Evolutionary conservation across 2,888 invertebrate genomes (phyloP), one percentile per base, ranked within the genome.

Genomic region (Netelia fuscicornis): DNA sequence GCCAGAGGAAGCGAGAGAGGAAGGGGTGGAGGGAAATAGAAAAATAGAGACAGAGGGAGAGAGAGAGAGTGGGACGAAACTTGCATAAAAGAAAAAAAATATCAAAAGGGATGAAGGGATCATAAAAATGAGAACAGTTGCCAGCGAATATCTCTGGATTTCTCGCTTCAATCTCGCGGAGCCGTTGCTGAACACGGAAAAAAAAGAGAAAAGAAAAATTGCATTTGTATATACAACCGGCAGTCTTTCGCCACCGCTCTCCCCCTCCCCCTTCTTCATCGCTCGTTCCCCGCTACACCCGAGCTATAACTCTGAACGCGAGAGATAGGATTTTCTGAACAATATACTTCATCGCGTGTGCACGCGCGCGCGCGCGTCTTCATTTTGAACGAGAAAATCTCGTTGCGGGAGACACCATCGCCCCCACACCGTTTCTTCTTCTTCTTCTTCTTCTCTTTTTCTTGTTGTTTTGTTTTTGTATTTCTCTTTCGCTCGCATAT

Each of bases 381-480:
- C 80, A 80, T 80, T 80, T 74, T 67, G 80, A 80, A 67, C 72
- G 65, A 58, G 80, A 44, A 80, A 80, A 74, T 65, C 74, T 80
- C 30, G 80, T 67, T 80, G 75, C 64, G 64, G 67, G 70, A 75
- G 81, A 23, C 74, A 68, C 20, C 44, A 81, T 78, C 81, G 83
- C 80, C 78, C 76, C 68, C 48, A 20, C 20, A 20, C 56, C 68
- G 67, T 68, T 81, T 76, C 74, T 64, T 84, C 76, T 25, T 52
- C 20, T 6, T 13, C 2, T 17, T 54, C 58, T 44, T 74, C 64
- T 10, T 9, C 37, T 58, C 37, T 60, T 52, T 70, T 60, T 30
- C 64, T 71, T 54, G 68, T 11, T 56, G 52, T 58, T 52, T 60
- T 54, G 54, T 44, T 30, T 71, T 71, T 54, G 68, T 13, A 42